Percentiles rank a stretch among this genome's conserved stretches.
Conservation (phyloP, 2,888 invertebrate species). For the Dryococelus australis region DNA sequence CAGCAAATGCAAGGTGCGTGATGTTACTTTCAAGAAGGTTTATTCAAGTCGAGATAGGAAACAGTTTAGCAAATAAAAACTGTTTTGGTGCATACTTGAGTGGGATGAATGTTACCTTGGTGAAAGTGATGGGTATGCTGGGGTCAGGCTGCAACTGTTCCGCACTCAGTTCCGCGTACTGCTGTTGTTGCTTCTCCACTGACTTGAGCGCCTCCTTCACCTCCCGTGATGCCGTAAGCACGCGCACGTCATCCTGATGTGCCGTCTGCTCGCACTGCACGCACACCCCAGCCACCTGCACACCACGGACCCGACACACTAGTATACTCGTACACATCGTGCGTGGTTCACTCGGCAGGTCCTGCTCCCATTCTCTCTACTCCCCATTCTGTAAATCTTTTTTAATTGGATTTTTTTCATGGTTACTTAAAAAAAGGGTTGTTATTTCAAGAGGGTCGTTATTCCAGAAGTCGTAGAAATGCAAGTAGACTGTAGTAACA, state of each 20-base stretch:
- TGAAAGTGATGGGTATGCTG: constrained; percentile 66
- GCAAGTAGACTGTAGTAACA: no score
- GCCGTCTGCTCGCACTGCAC: constrained; percentile 64
- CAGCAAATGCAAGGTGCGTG: no score
- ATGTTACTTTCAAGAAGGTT: no score
- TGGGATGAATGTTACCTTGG: constrained; percentile 56
- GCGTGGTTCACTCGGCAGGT: background rate
- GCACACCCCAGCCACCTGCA: constrained; percentile 61
- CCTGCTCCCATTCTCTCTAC: no score
- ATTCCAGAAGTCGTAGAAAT: no score
- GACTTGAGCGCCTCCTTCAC: constrained; percentile 61
- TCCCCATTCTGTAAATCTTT: no score
- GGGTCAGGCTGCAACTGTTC: constrained; percentile 64
- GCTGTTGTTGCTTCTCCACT: constrained; percentile 64
- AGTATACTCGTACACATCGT: background rate
- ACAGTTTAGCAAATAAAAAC: no score
- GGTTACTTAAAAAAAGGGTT: no score
- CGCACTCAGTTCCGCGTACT: constrained; percentile 62
- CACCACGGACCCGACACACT: background rate
- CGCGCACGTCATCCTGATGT: constrained; percentile 63
- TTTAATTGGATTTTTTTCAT: no score
- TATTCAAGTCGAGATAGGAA: background rate
- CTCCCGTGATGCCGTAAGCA: constrained; percentile 60
- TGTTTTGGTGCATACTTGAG: no score
- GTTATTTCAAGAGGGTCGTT: no score